These are phyloP conservation scores for Pseudomyrmex gracilis DNA, from an alignment of 1,140 invertebrate species.

Conservation along the genomic window DNA sequence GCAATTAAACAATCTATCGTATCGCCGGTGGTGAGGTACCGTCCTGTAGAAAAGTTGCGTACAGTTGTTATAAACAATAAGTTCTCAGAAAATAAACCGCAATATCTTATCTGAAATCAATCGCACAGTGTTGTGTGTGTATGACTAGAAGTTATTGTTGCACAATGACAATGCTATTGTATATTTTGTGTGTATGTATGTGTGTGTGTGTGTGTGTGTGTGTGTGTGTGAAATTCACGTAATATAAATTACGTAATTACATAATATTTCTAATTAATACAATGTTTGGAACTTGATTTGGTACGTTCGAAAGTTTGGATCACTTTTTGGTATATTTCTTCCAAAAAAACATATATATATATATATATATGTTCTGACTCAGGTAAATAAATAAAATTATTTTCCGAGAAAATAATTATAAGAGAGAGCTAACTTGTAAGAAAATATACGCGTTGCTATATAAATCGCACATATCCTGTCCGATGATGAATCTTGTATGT, in stretches of 20 bases:
- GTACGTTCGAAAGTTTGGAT: slow-evolving; percentile 16
- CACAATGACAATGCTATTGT: slow-evolving; percentile 29
- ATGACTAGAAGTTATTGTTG: slow-evolving; percentile 69
- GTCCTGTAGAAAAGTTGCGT: slow-evolving; percentile 46
- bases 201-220: no score
- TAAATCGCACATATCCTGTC: slow-evolving; percentile 20
- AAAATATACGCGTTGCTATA: slow-evolving; percentile 30
- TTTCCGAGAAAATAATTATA: no score
- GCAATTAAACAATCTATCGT: slow-evolving; percentile 51
- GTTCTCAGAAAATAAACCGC: slow-evolving; percentile 65
- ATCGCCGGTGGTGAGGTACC: slow-evolving; percentile 24
- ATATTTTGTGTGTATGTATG: no score
- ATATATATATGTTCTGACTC: not conserved
- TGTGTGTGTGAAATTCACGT: no score
- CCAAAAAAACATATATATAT: slow-evolving; percentile 23
- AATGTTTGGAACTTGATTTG: no score
- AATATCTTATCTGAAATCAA: slow-evolving; percentile 35
- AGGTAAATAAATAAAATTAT: no score
- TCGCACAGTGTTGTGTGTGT: not conserved
- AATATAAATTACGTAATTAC: no score
- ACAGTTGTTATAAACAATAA: slow-evolving; percentile 75
- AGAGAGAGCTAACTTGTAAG: not conserved
- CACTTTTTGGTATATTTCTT: slow-evolving; percentile 28
- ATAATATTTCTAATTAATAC: no score
- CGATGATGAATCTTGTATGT: not conserved